A percentile compares a stretch with the other conserved stretches of the same genome.
Evolutionary conservation across 2,113 vertebrate genomes (phyloP).

Genomic region (Willisornis vidua): DNA sequence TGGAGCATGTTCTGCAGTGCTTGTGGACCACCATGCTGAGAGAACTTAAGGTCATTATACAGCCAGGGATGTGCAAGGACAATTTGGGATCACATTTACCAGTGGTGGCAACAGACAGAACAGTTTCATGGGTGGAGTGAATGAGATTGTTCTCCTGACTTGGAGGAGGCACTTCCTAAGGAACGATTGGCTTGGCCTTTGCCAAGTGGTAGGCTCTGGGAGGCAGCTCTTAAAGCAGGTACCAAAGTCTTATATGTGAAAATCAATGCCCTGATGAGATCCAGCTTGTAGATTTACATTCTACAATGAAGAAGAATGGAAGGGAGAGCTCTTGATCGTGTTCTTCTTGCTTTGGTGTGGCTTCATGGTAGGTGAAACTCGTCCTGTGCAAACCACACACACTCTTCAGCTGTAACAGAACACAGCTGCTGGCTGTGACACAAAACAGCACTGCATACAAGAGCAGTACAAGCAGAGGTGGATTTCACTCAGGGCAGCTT

Average conservation of each 20-base stretch:
- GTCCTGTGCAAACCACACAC: not conserved
- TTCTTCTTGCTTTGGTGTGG: not conserved
- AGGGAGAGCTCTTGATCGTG: rapidly evolving
- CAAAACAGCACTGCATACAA: rapidly evolving
- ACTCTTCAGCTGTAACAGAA: not conserved
- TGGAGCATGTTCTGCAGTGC: not conserved
- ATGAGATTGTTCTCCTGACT: not conserved
- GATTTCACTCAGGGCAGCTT: not conserved
- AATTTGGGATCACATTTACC: not conserved
- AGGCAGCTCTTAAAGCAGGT: not conserved
- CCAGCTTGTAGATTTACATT: not conserved
- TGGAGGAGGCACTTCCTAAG: not conserved
- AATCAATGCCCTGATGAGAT: not conserved
- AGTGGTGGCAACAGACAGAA: not conserved
- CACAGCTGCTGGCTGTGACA: not conserved
- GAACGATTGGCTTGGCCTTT: not conserved
- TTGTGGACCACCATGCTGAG: not conserved
- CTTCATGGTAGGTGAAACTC: not conserved
- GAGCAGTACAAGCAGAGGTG: not conserved
- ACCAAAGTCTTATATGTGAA: not conserved
- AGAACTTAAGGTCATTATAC: not conserved
- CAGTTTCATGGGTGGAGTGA: not conserved
- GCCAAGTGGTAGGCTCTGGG: not conserved
- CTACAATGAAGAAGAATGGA: not conserved
- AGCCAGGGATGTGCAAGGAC: not conserved